Conservation (phyloP, 1,140 invertebrate species). For the Rhyacophila brunnea region DNA sequence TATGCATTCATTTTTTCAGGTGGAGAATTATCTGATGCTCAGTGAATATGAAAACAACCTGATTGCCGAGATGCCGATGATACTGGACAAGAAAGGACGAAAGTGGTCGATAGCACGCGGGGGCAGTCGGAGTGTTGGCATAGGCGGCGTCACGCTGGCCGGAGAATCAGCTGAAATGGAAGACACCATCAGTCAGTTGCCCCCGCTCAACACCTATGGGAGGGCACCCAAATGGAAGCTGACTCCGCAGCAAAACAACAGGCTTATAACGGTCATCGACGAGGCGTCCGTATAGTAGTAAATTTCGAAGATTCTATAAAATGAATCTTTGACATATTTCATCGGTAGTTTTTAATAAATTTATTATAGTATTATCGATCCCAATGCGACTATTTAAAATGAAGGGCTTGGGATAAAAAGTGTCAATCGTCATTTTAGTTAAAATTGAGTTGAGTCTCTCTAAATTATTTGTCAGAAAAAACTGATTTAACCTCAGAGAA, state of each 20-base stretch:
- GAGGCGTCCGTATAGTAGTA: slow-evolving; percentile 61
- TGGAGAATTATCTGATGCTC: slow-evolving; percentile 82
- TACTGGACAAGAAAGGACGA: slow-evolving; percentile 66
- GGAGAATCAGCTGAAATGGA: slow-evolving; percentile 34
- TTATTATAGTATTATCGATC: too few species aligned
- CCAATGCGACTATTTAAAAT: too few species aligned
- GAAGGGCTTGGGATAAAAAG: too few species aligned
- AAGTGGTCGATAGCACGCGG: slow-evolving; percentile 66
- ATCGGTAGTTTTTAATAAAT: too few species aligned
- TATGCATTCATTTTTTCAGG: slow-evolving; percentile 41
- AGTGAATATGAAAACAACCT: slow-evolving; percentile 86
- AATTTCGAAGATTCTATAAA: neutral
- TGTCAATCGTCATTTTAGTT: too few species aligned
- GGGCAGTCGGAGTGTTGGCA: slow-evolving; percentile 18
- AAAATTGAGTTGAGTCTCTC: too few species aligned
- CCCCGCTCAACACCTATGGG: slow-evolving; percentile 39
- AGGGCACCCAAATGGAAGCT: slow-evolving; percentile 49
- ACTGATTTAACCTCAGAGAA: too few species aligned
- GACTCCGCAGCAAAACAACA: slow-evolving; percentile 57
- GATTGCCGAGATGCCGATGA: slow-evolving; percentile 72
- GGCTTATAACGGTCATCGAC: slow-evolving; percentile 73
- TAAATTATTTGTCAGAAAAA: too few species aligned
- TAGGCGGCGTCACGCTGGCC: slow-evolving; percentile 30
- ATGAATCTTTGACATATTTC: neutral
- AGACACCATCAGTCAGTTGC: slow-evolving; percentile 37